Evolutionary conservation across 2,797 vertebrate species (phyloP), one percentile per base, ranked within the genome.

Genomic region (Bradypodion ventrale): DNA sequence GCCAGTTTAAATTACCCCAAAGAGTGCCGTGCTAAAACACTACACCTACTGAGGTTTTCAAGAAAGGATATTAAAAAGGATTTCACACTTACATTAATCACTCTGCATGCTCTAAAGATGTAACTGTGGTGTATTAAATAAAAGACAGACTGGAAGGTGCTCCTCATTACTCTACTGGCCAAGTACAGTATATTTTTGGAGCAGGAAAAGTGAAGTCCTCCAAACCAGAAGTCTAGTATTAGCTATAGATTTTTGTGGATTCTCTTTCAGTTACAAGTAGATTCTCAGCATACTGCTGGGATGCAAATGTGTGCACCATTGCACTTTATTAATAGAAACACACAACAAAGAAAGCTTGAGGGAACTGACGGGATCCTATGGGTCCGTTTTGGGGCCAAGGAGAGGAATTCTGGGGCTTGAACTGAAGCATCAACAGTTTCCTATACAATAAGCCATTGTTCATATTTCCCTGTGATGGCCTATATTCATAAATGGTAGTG

Each of bases 1-100:
- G 83, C 75, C 88, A 75, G 88, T 46, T 80, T 83, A 84, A 83
- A 80, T 87, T 89, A 86, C 63, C 52, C 77, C 60, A 72, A 85
- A 87, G 84, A 75, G 72, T 83, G 80, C 86, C 90, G 87, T 46
- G 29, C 8, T 59, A 66, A 81, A 84, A 84, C 19, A 21, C 49
- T 76, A 76, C 44, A 90, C 83, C 83, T 90, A 70, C 73, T 91
- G 82, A 92, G 86, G 77, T 68, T 94, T 92, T 93, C 91, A 93
- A 84, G 88, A 75, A 86, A 86, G 89, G 91, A 91, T 83, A 92
- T 91, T 90, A 83, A 68, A 87, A 87, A 86, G 69, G 77, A 90
- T 91, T 92, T 93, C 83, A 87, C 60, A 15, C 85, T 89, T 89
- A 87, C 76, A 85, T 84, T 90, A 92, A 82, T 91, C 88, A 86